Evolutionary conservation across 2,113 vertebrate species (phyloP), one percentile per base, ranked within the genome.

Genomic region (Electrona antarctica): DNA sequence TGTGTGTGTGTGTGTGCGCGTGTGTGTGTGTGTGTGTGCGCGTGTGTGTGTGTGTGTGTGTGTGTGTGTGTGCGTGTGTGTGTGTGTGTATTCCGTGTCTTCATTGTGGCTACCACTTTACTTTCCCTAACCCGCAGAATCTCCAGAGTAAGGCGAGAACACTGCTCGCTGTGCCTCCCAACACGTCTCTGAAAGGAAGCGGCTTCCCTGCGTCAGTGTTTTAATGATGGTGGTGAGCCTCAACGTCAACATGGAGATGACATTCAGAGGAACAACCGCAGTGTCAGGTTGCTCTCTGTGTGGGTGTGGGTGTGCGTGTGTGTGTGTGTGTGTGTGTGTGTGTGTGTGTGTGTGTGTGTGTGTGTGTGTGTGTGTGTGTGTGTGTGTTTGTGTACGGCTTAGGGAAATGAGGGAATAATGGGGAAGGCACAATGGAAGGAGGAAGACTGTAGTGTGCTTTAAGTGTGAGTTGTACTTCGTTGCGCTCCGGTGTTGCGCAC

Each of bases 211-310:
- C 74, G 71, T 83, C 61, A 71, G 69, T 33, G 67, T 82, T 78
- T 41, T 82, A 77, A 82, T 79, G 74, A 71, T 59, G 71, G 33
- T 77, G 66, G 70, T 69, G 59, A 60, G 68, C 64, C 81, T 82
- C 80, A 85, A 87, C 80, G 83, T 73, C 76, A 69, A 70, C 74
- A 51, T 52, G 54, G 74, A 66, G 60, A 60, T 60, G 54, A 15
- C 67, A 50, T 62, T 64, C 59, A 21, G 49, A 69, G 45, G 14
- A 49, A 50, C 21, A 48, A 47, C 14, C 4, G 10, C 0, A 29
- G 8, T 8, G 47, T 49, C 60, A 56, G 77, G 80, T 78, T 82
- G 60, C 55, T 54, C 60, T 54, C 13, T 57, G 63, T 55, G 49
- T 41, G 55, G 48, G 49, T 33, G 62, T 69, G 80, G 1, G 33